These are phyloP conservation scores for Serripes groenlandicus DNA, from an alignment of 2,888 invertebrate genomes.

Conservation along the genomic window DNA sequence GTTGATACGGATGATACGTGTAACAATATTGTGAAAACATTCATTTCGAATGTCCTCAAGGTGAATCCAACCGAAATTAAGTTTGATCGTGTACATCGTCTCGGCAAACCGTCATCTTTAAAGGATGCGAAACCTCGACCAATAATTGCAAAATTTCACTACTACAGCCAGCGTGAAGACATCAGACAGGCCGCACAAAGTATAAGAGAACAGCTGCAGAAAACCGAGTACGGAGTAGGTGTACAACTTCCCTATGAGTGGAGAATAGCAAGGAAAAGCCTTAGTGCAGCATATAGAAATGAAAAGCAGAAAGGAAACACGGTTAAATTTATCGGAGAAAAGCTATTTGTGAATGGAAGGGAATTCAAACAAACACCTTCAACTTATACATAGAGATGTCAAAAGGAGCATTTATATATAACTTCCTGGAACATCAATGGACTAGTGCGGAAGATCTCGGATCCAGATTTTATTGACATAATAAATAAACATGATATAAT, in stretches of 20 bases:
- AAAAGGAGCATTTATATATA: no score
- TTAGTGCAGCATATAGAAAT: no score
- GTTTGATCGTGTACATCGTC: conserved; percentile 30
- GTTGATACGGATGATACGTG: background rate
- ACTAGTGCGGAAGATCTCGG: background rate
- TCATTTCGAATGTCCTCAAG: conserved; percentile 8
- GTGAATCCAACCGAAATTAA: background rate
- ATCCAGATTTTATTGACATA: conserved; percentile 2
- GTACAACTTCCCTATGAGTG: conserved; percentile 28
- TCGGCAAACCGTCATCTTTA: background rate
- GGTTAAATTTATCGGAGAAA: conserved; percentile 17
- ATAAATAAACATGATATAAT: no score
- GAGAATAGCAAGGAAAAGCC: conserved; percentile 11
- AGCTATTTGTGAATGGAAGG: conserved; percentile 3
- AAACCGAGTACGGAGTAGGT: conserved; percentile 8
- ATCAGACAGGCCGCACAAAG: conserved; percentile 19
- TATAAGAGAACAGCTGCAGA: conserved; percentile 4
- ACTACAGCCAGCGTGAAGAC: conserved; percentile 1
- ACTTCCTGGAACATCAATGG: background rate
- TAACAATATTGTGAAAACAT: conserved; percentile 13
- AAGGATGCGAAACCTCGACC: conserved; percentile 18
- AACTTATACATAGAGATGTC: background rate
- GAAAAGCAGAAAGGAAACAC: conserved; percentile 13
- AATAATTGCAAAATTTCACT: conserved; percentile 32
- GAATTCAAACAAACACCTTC: conserved; percentile 3